Conservation (phyloP, 2,888 invertebrate genomes). For the Nematopogon swammerdamellus region DNA sequence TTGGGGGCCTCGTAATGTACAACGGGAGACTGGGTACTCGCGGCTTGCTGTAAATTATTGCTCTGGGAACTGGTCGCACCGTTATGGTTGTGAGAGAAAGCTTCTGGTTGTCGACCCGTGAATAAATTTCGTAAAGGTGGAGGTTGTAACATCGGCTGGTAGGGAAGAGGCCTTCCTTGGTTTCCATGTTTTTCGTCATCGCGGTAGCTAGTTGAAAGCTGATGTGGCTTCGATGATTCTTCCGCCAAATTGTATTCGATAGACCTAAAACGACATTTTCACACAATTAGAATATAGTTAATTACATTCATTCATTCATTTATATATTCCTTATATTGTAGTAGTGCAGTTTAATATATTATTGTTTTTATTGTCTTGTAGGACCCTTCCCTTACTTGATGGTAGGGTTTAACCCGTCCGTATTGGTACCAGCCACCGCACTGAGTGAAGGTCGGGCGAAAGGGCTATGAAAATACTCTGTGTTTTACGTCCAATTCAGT, state of each 20-base stretch:
- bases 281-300: too few relatives aligned
- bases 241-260: conserved; percentile 48
- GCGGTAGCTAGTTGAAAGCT: conserved; percentile 29
- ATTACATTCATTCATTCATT: too few relatives aligned
- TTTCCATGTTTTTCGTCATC: conserved; percentile 26
- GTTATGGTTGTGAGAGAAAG: conserved; percentile 37
- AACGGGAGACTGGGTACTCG: conserved; percentile 28
- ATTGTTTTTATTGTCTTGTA: too few relatives aligned
- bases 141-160: conserved; percentile 16
- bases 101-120: conserved; percentile 45
- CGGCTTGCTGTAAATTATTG: conserved; percentile 24
- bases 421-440: too few relatives aligned
- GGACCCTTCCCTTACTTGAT: too few relatives aligned
- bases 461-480: too few relatives aligned
- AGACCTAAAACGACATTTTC: conserved; percentile 23
- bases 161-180: conserved; percentile 17
- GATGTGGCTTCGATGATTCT: conserved; percentile 40
- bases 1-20: conserved; percentile 26
- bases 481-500: too few relatives aligned
- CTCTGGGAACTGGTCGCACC: conserved; percentile 26
- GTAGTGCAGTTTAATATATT: too few relatives aligned
- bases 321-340: too few relatives aligned
- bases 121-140: conserved; percentile 30
- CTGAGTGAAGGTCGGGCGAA: too few relatives aligned
- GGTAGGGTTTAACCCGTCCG: too few relatives aligned